phyloP scores from a whole-genome alignment of 2,113 vertebrate genomes.

The Mormyrus iriodes region DNA sequence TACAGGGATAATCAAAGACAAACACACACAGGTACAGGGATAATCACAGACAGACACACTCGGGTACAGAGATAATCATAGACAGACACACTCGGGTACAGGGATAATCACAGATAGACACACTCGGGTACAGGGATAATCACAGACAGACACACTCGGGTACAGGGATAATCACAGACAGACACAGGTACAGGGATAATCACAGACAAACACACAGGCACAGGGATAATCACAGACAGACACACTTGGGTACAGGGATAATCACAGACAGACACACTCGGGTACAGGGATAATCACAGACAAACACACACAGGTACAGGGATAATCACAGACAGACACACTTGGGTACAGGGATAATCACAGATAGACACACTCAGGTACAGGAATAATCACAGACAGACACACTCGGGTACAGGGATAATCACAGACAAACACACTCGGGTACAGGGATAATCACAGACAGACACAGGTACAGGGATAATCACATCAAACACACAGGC shows the following conservation, averaged over 20 bases:
- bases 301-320: too few relatives aligned
- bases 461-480: too few relatives aligned
- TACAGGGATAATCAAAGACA: background rate
- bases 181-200: background rate
- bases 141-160: background rate
- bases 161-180: background rate
- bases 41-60: background rate
- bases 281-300: background rate
- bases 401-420: background rate
- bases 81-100: background rate
- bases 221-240: background rate
- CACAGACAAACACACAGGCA: background rate
- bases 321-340: background rate
- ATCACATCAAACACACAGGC: too few relatives aligned
- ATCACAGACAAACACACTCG: background rate
- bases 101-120: background rate
- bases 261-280: background rate
- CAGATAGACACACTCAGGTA: background rate
- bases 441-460: background rate
- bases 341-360: background rate
- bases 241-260: background rate
- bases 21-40: background rate
- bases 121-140: background rate
- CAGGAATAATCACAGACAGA: background rate
- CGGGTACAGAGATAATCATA: background rate